Evolutionary conservation across 2,113 vertebrate genomes (phyloP).

Genomic region (Tyrannus savana): DNA sequence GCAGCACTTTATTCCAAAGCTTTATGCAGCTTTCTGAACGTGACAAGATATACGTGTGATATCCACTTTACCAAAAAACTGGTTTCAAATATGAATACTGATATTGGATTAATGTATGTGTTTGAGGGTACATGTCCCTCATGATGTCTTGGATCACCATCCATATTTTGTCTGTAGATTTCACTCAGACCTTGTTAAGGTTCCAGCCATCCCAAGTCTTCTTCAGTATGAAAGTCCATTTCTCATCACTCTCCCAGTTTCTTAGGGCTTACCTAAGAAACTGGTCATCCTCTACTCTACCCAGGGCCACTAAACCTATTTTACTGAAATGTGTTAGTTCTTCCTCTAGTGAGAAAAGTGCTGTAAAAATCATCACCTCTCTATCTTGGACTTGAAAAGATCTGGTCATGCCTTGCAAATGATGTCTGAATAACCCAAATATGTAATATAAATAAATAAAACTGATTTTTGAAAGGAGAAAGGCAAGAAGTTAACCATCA

Average conservation of each 20-base stretch:
- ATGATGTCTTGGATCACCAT: background rate
- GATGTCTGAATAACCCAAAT: background rate
- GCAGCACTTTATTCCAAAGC: background rate
- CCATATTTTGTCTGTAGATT: rapidly evolving
- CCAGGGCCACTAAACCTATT: background rate
- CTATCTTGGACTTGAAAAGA: background rate
- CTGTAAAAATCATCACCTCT: background rate
- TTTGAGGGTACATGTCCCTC: background rate
- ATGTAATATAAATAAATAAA: background rate
- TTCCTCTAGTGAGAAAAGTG: background rate
- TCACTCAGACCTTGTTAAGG: background rate
- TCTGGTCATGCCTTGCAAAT: background rate
- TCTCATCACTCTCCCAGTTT: background rate
- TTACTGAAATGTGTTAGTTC: background rate
- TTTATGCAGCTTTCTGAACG: background rate
- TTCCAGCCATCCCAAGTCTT: background rate
- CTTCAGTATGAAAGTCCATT: background rate
- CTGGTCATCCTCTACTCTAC: background rate
- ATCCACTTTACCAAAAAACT: background rate
- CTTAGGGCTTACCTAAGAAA: background rate
- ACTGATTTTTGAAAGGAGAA: background rate
- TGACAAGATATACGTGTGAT: background rate
- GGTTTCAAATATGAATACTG: background rate
- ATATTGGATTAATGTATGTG: background rate
- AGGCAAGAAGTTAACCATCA: background rate